These are phyloP conservation scores for Recurvirostra avosetta DNA, from an alignment of 2,113 vertebrate species.

Conservation along the genomic window DNA sequence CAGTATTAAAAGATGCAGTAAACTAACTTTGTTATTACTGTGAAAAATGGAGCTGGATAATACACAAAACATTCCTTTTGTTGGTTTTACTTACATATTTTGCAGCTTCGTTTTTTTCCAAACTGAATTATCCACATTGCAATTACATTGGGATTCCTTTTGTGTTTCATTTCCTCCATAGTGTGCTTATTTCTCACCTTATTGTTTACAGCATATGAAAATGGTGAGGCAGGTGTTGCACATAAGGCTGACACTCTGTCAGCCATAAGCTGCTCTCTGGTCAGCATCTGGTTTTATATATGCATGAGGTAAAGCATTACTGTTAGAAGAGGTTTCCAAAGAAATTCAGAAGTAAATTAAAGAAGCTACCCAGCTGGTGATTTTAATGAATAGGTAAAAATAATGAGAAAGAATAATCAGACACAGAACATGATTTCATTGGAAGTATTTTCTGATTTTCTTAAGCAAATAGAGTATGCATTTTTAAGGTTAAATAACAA, in stretches of 20 bases:
- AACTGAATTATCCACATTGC: not conserved
- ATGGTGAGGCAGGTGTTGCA: conserved; percentile 4
- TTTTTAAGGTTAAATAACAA: not conserved
- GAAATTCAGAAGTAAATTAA: conserved; percentile 39
- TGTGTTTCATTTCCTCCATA: not conserved
- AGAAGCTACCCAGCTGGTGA: conserved; percentile 20
- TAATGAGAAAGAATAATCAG: conserved; percentile 16
- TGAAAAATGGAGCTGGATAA: not conserved
- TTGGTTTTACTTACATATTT: not conserved
- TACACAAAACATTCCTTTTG: not conserved
- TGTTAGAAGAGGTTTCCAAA: conserved; percentile 9
- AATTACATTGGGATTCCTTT: not conserved
- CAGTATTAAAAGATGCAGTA: not conserved
- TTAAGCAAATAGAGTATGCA: not conserved
- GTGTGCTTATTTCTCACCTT: conserved; percentile 18
- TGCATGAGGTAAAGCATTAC: not conserved
- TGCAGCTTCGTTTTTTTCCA: not conserved
- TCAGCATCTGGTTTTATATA: conserved; percentile 24
- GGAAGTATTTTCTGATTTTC: conserved; percentile 1
- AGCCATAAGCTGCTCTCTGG: conserved; percentile 15
- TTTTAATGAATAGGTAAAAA: conserved; percentile 35
- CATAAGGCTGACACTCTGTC: conserved; percentile 41
- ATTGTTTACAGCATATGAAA: conserved; percentile 24
- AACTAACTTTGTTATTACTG: not conserved
- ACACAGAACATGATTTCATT: not conserved